phyloP scores from a whole-genome alignment of 2,113 vertebrate species.

The Canis aureus region DNA sequence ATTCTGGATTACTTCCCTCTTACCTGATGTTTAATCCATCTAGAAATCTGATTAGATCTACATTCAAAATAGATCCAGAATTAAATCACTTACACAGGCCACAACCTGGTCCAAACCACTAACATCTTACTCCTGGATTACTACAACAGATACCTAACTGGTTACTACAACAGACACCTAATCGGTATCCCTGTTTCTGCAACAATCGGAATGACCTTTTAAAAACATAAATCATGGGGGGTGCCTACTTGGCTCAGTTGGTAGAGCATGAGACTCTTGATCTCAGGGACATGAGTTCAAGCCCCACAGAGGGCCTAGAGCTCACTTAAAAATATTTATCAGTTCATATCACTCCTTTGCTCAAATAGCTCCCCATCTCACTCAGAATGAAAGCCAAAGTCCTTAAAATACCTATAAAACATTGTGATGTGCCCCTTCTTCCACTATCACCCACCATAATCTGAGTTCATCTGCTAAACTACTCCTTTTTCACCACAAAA shows the following conservation, averaged over 20 bases:
- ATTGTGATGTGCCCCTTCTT: background rate
- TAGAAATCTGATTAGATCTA: background rate
- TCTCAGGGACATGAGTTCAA: background rate
- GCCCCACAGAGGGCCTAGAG: background rate
- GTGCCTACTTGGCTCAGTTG: background rate
- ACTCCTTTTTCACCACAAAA: background rate
- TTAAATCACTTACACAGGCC: background rate
- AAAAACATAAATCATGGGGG: background rate
- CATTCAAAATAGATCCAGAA: conserved; percentile 34
- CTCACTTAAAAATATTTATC: background rate
- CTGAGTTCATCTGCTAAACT: background rate
- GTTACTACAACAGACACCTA: background rate
- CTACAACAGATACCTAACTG: background rate
- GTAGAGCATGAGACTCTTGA: background rate
- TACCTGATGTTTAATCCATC: background rate
- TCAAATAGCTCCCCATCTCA: background rate
- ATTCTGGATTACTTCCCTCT: conserved; percentile 1
- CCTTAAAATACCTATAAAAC: background rate
- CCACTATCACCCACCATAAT: background rate
- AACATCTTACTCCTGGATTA: background rate
- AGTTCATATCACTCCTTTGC: background rate
- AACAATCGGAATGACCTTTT: conserved; percentile 9
- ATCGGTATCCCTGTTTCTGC: background rate
- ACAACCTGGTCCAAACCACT: background rate
- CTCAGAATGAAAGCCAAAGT: conserved; percentile 15